A percentile compares a stretch with the other conserved stretches of the same genome.
These are phyloP conservation scores for Liasis olivaceus DNA, from an alignment of 2,797 vertebrate species.

Conservation along the genomic window DNA sequence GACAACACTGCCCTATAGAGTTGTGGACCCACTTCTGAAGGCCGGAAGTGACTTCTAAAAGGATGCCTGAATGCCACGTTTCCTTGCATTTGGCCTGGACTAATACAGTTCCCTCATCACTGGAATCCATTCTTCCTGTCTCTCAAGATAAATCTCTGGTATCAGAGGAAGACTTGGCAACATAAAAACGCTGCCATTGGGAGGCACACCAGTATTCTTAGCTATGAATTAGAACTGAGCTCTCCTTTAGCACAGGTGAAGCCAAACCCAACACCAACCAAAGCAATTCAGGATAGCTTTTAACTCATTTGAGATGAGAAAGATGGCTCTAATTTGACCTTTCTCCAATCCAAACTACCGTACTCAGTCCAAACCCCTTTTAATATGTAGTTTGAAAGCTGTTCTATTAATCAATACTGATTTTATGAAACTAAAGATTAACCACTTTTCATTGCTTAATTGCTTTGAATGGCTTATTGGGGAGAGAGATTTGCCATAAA, in stretches of 20 bases:
- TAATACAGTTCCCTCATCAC: neutral
- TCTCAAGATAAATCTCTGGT: neutral
- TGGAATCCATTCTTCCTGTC: neutral
- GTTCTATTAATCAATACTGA: neutral
- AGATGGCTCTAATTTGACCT: neutral
- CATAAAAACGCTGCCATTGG: neutral
- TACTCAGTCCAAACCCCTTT: neutral
- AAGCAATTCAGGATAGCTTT: neutral
- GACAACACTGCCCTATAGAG: too few relatives aligned
- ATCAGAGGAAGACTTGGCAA: neutral
- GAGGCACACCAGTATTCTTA: neutral
- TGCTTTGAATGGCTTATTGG: neutral
- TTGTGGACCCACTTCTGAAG: neutral
- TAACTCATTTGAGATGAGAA: neutral
- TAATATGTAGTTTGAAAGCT: neutral
- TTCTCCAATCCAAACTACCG: neutral
- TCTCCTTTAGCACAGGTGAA: neutral
- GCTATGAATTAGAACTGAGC: neutral
- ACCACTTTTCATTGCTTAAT: neutral
- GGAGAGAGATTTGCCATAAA: neutral
- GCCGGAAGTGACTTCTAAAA: neutral
- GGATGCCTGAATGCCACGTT: neutral
- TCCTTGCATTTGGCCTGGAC: neutral
- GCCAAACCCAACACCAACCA: neutral
- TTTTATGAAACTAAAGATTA: neutral